A percentile compares a stretch with the other conserved stretches of the same genome.
Conservation (phyloP, 2,113 vertebrate genomes). For the Oncorhynchus kisutch region DNA sequence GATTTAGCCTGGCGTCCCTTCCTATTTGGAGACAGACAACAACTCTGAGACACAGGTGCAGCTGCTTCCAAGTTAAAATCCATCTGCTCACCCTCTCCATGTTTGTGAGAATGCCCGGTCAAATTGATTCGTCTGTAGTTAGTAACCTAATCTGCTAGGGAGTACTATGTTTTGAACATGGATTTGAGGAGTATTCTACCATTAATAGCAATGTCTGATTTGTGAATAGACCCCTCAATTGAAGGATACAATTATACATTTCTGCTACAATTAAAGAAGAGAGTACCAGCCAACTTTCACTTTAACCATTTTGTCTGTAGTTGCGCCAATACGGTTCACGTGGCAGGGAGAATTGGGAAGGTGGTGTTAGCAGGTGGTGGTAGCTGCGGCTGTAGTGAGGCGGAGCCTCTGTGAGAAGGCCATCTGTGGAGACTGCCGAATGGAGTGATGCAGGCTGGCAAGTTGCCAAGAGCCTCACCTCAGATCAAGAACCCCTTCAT, state of each 20-base stretch:
- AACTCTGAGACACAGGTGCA: conserved; percentile 35
- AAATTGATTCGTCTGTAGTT: too few relatives aligned
- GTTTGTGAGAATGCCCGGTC: conserved; percentile 2
- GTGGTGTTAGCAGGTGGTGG: conserved; percentile 14
- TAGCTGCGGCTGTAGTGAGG: conserved; percentile 46
- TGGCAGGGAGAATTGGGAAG: conserved; percentile 37
- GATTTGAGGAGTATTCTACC: too few relatives aligned
- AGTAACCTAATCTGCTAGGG: too few relatives aligned
- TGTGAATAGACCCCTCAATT: not conserved
- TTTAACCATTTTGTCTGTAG: conserved; percentile 52
- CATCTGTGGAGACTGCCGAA: conserved; percentile 28
- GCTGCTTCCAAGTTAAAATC: conserved; percentile 35
- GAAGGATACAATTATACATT: not conserved
- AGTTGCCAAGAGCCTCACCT: not conserved
- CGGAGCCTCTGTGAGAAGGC: conserved; percentile 27
- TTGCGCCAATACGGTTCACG: conserved; percentile 56
- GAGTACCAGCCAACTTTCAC: not conserved
- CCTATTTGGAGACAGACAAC: conserved; percentile 9
- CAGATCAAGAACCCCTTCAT: not conserved
- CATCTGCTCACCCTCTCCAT: conserved; percentile 18
- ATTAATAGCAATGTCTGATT: too few relatives aligned
- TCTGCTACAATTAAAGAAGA: not conserved
- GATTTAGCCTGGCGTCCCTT: conserved; percentile 12
- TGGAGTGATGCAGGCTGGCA: conserved; percentile 19
- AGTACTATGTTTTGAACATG: too few relatives aligned